Percentiles rank a stretch among this genome's conserved stretches.
phyloP scores from a whole-genome alignment of 2,113 vertebrate genomes.

The Rana temporaria region DNA sequence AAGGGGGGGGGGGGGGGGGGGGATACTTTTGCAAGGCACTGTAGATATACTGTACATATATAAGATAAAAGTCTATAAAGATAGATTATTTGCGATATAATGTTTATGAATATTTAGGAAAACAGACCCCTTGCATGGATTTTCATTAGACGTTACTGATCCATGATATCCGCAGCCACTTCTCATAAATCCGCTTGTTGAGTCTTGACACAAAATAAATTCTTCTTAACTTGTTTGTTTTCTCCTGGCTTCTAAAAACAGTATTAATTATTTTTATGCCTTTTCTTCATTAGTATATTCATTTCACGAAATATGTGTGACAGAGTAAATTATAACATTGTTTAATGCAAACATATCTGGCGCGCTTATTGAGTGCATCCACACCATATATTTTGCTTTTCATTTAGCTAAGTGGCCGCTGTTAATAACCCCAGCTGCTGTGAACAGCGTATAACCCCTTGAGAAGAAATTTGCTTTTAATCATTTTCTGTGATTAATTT shows the following conservation, averaged over 20 bases:
- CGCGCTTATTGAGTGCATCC: slow-evolving; percentile 54
- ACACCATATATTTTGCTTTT: slow-evolving; percentile 58
- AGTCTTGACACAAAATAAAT: slow-evolving; percentile 18
- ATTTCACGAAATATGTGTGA: slow-evolving; percentile 57
- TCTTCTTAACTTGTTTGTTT: slow-evolving; percentile 48
- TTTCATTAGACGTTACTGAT: background rate
- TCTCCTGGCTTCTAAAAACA: slow-evolving; percentile 31
- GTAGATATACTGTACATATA: no score
- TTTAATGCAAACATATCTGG: slow-evolving; percentile 56
- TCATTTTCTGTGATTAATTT: slow-evolving; percentile 55
- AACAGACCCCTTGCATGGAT: background rate
- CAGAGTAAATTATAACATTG: slow-evolving; percentile 58
- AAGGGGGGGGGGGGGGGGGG: no score
- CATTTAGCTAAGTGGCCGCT: slow-evolving; percentile 57
- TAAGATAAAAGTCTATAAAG: no score
- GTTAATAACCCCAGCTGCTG: slow-evolving; percentile 51
- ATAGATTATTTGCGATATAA: no score
- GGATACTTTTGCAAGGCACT: no score
- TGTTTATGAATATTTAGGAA: no score
- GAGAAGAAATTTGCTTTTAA: slow-evolving; percentile 55
- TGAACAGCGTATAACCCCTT: slow-evolving; percentile 54
- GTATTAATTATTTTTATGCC: slow-evolving; percentile 52
- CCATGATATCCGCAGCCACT: background rate
- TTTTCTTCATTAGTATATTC: slow-evolving; percentile 58
- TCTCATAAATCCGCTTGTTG: background rate